A percentile compares a stretch with the other conserved stretches of the same genome.
These are phyloP conservation scores for Idaea straminata DNA, from an alignment of 2,888 invertebrate genomes.

Conservation along the genomic window DNA sequence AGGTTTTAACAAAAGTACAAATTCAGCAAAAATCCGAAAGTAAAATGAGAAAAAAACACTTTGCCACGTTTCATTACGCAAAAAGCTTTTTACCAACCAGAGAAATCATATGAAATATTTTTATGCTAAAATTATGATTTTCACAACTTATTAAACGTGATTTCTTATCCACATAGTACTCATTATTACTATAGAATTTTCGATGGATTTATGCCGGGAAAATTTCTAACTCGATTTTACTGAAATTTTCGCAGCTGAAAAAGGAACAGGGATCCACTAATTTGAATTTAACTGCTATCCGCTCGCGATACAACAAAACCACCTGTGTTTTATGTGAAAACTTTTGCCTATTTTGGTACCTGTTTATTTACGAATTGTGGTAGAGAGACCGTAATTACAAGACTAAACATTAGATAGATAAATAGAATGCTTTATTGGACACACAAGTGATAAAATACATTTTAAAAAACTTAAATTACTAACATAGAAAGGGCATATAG, in stretches of 20 bases:
- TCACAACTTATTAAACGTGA: background rate
- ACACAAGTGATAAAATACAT: too few relatives aligned
- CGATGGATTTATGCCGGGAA: background rate
- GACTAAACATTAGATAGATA: too few relatives aligned
- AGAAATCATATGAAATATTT: constrained; percentile 8
- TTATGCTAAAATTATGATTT: background rate
- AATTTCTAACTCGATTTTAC: background rate
- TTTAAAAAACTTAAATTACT: too few relatives aligned
- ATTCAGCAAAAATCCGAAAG: too few relatives aligned
- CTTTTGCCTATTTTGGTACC: background rate
- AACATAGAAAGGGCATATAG: too few relatives aligned
- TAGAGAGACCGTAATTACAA: background rate
- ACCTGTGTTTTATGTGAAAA: background rate
- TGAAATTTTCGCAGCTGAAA: background rate
- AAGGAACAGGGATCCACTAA: background rate
- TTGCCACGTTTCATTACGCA: constrained; percentile 10
- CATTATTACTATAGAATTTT: background rate
- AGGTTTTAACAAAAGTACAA: too few relatives aligned
- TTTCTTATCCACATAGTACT: background rate
- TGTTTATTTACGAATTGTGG: background rate
- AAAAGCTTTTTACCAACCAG: constrained; percentile 13
- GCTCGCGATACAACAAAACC: background rate
- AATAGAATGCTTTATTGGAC: too few relatives aligned
- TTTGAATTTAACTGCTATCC: background rate
- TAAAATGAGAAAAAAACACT: background rate